phyloP scores from a whole-genome alignment of 2,113 vertebrate genomes.

The Channa argus region DNA sequence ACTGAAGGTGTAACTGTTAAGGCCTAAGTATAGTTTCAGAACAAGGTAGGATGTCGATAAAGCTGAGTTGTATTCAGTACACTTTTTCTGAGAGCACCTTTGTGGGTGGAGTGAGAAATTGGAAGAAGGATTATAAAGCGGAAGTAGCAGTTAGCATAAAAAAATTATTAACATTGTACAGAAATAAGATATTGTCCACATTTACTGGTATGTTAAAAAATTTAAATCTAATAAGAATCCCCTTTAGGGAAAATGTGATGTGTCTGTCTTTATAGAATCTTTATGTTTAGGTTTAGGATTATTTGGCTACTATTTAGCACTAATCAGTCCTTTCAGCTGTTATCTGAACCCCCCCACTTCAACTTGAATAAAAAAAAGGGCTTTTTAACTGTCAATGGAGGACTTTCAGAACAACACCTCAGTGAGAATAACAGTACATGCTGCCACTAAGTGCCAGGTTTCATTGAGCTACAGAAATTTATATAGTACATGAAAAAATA shows the following conservation, averaged over 20 bases:
- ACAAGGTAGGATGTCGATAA: background rate
- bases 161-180: background rate
- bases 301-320: background rate
- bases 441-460: too few species aligned
- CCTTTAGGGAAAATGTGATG: too few species aligned
- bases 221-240: too few species aligned
- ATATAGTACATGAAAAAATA: background rate
- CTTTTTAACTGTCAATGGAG: too few species aligned
- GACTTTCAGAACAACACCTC: background rate
- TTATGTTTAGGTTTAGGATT: too few species aligned
- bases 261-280: background rate
- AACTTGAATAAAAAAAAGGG: too few species aligned
- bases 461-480: too few species aligned
- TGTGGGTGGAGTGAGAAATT: background rate
- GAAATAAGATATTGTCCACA: too few species aligned
- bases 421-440: background rate
- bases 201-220: background rate
- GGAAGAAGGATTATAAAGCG: background rate
- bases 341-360: too few species aligned
- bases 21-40: slow-evolving; percentile 25
- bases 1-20: slow-evolving; percentile 41
- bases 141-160: background rate
- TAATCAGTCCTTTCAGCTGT: background rate
- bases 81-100: background rate
- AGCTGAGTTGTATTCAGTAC: background rate